These are phyloP conservation scores for Urocynchramus pylzowi DNA, from an alignment of 2,113 vertebrate genomes.

Conservation along the genomic window DNA sequence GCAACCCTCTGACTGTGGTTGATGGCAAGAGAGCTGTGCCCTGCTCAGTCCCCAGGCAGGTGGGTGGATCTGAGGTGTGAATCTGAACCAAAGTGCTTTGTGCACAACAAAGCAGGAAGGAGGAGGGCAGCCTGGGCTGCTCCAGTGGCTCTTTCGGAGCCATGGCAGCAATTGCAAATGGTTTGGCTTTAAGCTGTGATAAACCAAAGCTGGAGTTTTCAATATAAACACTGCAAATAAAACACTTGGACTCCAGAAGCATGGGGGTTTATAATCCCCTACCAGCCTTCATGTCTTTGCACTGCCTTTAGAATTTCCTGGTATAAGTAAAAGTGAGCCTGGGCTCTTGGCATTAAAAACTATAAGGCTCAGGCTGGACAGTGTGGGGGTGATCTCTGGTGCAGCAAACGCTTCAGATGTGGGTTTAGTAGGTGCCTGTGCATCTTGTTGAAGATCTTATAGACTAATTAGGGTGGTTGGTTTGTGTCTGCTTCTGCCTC, in stretches of 20 bases:
- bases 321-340: background rate
- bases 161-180: background rate
- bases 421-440: background rate
- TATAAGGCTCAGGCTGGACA: background rate
- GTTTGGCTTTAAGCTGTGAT: background rate
- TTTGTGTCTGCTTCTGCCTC: background rate
- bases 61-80: background rate
- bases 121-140: background rate
- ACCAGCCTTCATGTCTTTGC: background rate
- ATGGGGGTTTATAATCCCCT: background rate
- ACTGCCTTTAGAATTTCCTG: background rate
- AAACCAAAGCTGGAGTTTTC: background rate
- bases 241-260: background rate
- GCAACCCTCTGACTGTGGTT: rapidly evolving
- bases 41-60: background rate
- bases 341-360: background rate
- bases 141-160: rapidly evolving
- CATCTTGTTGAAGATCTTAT: background rate
- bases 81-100: background rate
- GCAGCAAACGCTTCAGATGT: background rate
- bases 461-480: background rate
- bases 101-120: background rate
- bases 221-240: background rate
- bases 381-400: background rate
- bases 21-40: rapidly evolving